Conservation (phyloP, 2,113 vertebrate genomes). For the Lepus europaeus region DNA sequence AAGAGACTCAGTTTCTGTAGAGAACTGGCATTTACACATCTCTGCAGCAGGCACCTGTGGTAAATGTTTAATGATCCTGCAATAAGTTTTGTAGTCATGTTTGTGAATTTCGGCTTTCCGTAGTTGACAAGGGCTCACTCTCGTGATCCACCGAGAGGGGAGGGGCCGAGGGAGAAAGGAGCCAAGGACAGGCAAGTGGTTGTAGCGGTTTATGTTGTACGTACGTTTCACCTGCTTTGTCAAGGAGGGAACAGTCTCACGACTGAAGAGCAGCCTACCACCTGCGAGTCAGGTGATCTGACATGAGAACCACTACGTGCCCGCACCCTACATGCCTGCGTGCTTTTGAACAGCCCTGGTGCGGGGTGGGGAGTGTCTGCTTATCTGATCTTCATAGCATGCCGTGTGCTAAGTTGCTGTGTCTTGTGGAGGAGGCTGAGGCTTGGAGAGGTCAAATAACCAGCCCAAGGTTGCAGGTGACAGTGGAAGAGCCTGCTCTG, state of each 20-base stretch:
- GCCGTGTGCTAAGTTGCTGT: rapidly evolving
- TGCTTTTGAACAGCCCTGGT: not conserved
- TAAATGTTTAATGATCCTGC: constrained; percentile 23
- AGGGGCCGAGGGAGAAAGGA: not conserved
- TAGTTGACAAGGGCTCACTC: constrained; percentile 26
- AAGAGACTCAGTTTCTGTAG: not conserved
- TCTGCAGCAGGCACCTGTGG: not conserved
- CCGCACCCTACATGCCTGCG: rapidly evolving
- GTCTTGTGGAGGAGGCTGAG: not conserved
- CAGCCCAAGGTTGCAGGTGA: no score
- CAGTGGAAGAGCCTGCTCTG: no score
- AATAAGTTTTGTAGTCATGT: not conserved
- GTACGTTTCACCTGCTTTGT: not conserved
- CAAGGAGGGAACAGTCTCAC: not conserved
- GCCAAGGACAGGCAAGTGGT: not conserved
- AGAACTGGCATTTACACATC: not conserved
- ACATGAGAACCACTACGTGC: rapidly evolving
- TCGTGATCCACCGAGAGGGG: not conserved
- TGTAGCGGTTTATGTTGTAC: not conserved
- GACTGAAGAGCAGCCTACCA: not conserved
- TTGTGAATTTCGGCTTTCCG: constrained; percentile 9
- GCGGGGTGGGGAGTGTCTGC: no score
- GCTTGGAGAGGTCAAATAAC: not conserved
- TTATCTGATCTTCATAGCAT: rapidly evolving
- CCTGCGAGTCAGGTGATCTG: not conserved